These are phyloP conservation scores for Prochilodus magdalenae DNA, from an alignment of 2,113 vertebrate genomes.

Conservation along the genomic window DNA sequence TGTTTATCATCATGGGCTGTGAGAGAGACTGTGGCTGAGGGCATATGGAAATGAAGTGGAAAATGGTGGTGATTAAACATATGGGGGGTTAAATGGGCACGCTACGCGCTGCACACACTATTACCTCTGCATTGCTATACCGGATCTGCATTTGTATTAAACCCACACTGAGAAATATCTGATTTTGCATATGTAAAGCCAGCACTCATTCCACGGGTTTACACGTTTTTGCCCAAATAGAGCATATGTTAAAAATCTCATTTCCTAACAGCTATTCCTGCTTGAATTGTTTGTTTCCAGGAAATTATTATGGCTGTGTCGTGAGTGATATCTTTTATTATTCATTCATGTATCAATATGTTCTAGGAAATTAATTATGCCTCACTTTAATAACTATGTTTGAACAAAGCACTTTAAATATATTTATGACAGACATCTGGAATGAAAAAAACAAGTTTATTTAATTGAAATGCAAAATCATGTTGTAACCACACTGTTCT, in stretches of 20 bases:
- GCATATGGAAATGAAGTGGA: constrained; percentile 71
- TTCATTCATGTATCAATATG: background rate
- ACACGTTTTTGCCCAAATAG: constrained; percentile 18
- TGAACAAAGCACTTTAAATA: background rate
- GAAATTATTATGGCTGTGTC: background rate
- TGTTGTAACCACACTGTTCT: too few relatives aligned
- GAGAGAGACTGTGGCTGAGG: constrained; percentile 58
- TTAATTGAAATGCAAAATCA: background rate
- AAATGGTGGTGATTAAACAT: constrained; percentile 70
- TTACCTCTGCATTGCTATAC: constrained; percentile 69
- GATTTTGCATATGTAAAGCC: constrained; percentile 59
- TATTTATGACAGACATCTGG: background rate
- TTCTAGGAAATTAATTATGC: background rate
- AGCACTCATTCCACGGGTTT: constrained; percentile 36
- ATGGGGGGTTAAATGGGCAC: constrained; percentile 53
- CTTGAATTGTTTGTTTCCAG: background rate
- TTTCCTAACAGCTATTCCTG: background rate
- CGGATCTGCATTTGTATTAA: constrained; percentile 73
- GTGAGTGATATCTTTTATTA: background rate
- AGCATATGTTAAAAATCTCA: constrained; percentile 22
- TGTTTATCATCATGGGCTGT: constrained; percentile 50
- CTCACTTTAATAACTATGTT: background rate
- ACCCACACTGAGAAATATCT: constrained; percentile 62
- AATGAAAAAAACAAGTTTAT: background rate
- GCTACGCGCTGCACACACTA: constrained; percentile 65